Conservation (phyloP, 2,797 vertebrate species). For the Thripadectes ignobilis region DNA sequence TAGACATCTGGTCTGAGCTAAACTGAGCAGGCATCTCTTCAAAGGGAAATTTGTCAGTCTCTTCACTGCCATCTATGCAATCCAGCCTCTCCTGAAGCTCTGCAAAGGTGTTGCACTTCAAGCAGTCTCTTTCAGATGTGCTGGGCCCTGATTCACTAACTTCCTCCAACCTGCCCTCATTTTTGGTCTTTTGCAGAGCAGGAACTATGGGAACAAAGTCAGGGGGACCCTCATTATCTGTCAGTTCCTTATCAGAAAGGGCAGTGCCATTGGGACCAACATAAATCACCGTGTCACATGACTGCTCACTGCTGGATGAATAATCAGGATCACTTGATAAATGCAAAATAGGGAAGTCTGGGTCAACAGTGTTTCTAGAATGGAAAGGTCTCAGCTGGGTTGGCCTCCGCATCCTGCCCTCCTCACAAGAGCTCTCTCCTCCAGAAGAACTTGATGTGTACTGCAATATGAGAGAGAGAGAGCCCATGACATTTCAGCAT, state of each 20-base stretch:
- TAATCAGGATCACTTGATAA: conserved; percentile 90
- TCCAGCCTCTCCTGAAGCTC: conserved; percentile 95
- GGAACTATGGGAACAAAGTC: conserved; percentile 96
- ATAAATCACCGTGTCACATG: conserved; percentile 95
- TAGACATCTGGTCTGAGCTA: conserved; percentile 63
- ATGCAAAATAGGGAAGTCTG: conserved; percentile 83
- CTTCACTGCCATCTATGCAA: conserved; percentile 93
- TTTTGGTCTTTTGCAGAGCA: conserved; percentile 87
- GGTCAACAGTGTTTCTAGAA: conserved; percentile 84
- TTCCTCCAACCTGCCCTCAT: conserved; percentile 70
- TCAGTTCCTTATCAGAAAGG: conserved; percentile 85
- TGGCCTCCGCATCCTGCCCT: conserved; percentile 84
- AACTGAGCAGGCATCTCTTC: conserved; percentile 77
- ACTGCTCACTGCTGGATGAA: conserved; percentile 93
- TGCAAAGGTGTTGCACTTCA: conserved; percentile 98
- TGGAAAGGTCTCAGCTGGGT: conserved; percentile 91
- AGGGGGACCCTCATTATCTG: conserved; percentile 86
- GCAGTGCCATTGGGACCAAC: conserved; percentile 89
- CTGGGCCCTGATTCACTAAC: conserved; percentile 56
- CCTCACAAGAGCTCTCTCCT: conserved; percentile 92
- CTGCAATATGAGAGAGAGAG: conserved; percentile 71
- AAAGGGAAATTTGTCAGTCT: conserved; percentile 86
- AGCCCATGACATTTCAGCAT: neutral
- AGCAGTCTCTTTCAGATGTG: conserved; percentile 86
- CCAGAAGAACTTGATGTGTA: conserved; percentile 93